A percentile compares a stretch with the other conserved stretches of the same genome.
Conservation (phyloP, 2,888 invertebrate species). For the Apamea monoglypha region DNA sequence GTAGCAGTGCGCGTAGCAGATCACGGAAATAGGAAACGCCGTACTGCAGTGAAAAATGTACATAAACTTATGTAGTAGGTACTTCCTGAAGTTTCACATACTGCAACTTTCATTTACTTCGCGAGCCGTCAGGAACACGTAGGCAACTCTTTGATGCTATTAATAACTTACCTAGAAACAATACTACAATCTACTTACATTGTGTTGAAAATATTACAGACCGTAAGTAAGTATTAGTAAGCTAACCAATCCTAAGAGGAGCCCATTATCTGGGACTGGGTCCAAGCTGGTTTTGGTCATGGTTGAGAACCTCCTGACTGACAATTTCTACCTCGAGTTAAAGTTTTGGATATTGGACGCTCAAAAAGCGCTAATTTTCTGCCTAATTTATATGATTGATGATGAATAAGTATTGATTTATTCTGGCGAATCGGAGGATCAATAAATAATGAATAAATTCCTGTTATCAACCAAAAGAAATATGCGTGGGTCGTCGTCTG, state of each 20-base stretch:
- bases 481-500: background rate
- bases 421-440: background rate
- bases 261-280: background rate
- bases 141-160: constrained; percentile 4
- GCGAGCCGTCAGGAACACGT: constrained; percentile 5
- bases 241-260: background rate
- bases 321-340: background rate
- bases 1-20: background rate
- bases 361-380: background rate
- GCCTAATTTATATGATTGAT: background rate
- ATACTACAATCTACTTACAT: background rate
- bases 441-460: background rate
- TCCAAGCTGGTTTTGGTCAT: background rate
- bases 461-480: constrained; percentile 5
- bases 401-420: background rate
- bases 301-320: background rate
- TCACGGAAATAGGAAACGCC: constrained; percentile 43
- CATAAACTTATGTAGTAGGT: background rate
- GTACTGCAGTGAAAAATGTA: constrained; percentile 23
- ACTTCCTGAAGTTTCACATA: constrained; percentile 26
- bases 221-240: background rate
- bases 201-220: constrained; percentile 1
- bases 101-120: constrained; percentile 25
- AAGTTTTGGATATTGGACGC: background rate
- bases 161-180: constrained; percentile 13